phyloP scores from a whole-genome alignment of 1,140 invertebrate genomes.

The Mamestra configurata region DNA sequence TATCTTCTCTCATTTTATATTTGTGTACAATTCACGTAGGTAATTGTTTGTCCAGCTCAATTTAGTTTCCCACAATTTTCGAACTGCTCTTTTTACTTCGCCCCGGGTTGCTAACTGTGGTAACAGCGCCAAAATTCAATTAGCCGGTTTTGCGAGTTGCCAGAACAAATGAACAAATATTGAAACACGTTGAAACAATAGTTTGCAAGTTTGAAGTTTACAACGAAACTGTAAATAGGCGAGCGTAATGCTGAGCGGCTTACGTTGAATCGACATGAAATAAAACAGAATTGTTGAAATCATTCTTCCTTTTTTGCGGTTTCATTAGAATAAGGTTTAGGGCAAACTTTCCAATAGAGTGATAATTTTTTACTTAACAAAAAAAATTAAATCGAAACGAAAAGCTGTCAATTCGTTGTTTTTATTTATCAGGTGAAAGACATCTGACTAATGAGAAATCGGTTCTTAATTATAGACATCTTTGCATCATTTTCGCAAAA shows the following conservation, averaged over 20 bases:
- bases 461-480: no score
- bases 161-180: slow-evolving; percentile 21
- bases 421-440: no score
- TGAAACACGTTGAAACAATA: slow-evolving; percentile 36
- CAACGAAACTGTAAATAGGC: background rate
- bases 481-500: no score
- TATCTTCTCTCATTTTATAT: background rate
- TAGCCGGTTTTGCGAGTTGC: slow-evolving; percentile 8
- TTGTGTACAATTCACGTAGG: background rate
- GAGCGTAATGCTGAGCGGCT: background rate
- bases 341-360: no score
- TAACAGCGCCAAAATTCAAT: slow-evolving; percentile 30
- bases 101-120: background rate
- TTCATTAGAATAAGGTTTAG: no score
- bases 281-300: background rate
- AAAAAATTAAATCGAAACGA: no score
- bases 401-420: no score
- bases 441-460: no score
- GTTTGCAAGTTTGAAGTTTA: background rate
- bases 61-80: background rate
- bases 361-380: no score
- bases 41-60: background rate
- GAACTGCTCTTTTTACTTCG: background rate
- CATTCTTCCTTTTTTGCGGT: no score
- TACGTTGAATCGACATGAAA: background rate